Evolutionary conservation across 92 coral and sea anemone species (phyloP).

Genomic region (Paramuricea clavata): DNA sequence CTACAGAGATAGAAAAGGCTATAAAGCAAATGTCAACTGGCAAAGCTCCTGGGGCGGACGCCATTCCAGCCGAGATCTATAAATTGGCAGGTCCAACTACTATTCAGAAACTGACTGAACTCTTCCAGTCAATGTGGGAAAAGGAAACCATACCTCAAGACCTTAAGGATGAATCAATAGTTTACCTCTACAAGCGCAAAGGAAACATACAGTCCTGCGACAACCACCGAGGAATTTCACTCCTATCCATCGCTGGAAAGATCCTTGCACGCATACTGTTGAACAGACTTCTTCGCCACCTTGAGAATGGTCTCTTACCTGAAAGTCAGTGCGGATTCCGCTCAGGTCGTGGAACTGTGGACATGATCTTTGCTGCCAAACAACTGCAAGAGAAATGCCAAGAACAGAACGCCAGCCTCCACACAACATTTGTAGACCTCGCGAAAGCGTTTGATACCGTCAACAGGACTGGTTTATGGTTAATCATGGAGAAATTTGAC

Average conservation of each 20-base stretch:
- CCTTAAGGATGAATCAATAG: conserved; percentile 22
- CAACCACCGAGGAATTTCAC: conserved; percentile 38
- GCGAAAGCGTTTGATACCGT: background rate
- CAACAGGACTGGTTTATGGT: background rate
- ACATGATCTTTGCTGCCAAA: conserved; percentile 39
- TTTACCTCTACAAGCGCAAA: conserved; percentile 19
- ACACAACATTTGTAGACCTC: background rate
- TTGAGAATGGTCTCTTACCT: conserved; percentile 28
- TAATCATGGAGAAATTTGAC: background rate
- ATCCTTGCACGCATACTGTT: conserved; percentile 26
- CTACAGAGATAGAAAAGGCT: background rate
- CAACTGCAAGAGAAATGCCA: conserved; percentile 47
- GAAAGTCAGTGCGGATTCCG: conserved; percentile 48
- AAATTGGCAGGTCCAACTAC: background rate
- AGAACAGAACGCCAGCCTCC: conserved; percentile 1
- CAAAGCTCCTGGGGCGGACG: background rate
- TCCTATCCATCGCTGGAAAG: conserved; percentile 21
- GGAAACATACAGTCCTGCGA: conserved; percentile 16
- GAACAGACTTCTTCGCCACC: conserved; percentile 12
- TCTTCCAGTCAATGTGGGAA: background rate
- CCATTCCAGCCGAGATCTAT: conserved; percentile 42
- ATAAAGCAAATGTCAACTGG: too few relatives aligned
- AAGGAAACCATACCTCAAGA: conserved; percentile 31
- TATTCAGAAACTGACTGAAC: too few relatives aligned
- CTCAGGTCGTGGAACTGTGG: conserved; percentile 25